Base-by-base conservation (phyloP, 2,888 invertebrate genomes). In the Creontiades dilutus region DNA sequence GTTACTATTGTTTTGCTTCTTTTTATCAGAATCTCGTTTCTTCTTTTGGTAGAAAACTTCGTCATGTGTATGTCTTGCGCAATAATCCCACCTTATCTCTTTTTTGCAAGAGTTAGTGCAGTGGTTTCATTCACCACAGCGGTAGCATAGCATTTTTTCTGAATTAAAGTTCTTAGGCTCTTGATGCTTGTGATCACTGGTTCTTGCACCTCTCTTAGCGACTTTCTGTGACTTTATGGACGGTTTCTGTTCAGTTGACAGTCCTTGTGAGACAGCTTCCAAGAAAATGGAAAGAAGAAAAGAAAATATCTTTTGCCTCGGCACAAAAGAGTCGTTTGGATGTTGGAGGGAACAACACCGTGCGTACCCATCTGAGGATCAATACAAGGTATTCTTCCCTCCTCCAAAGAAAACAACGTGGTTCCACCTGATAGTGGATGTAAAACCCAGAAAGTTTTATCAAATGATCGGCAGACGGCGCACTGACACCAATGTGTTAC, bases 1-100 rank as follows among this genome's bases (percentile, higher is more conserved):
- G 61, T 16, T 19, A 61, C 2, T 61, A 61, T 3, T n/a, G 2
- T 80, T 80, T 80, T 27, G n/a, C 5, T 46, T 80, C 78, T 47
- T 80, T 28, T 80, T 80, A 13, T 80, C 78, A 0, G 78, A 80
- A 80, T 80, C 78, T 14, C 78, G 78, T 46, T 80, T 80, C 37
- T 80, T 47, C 78, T 80, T 80, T 28, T 46, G 27, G 28, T 46
- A 46, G 14, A 80, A 80, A 80, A 80, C 37, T 80, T 80, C 78
- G 16, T 46, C 46, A 28, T 80, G 78, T 28, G 78, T 80, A 19
- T 80, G 46, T 80, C 28, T 28, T 80, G 78, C 46, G 46, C 78
- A 80, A 80, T 80, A 80, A 46, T 80, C 78, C 37, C 78, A 80
- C 46, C 46, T 28, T 12, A 80, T 46, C 12, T 27, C 28, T 28